Evolutionary conservation across 2,113 vertebrate genomes (phyloP), one percentile per base, ranked within the genome.

Genomic region (Plecturocebus donacophilus): DNA sequence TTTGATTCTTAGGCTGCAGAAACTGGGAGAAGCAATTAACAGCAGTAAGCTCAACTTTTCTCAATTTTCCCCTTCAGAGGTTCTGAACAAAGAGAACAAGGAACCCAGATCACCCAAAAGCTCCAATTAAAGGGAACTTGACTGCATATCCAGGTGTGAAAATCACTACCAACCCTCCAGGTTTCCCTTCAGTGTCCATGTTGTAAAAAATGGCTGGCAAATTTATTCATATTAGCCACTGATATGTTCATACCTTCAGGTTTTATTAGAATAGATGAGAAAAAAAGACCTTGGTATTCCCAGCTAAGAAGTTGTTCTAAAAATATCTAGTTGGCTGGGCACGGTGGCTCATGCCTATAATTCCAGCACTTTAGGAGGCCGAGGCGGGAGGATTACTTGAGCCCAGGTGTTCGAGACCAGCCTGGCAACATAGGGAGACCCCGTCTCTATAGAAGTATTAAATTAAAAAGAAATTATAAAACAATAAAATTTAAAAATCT

Each of bases 1-100:
- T 95, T 93, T 76, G 71, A 83, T 95, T 93, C 87, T 87, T 58
- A 61, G 83, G 42, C 73, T 92, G 68, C 23, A 85, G 83, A 90
- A 86, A 88, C 30, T 20, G 14, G 79, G 75, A 95, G 92, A 89
- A 68, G 87, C 45, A 86, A 91, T 21, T 82, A 49, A 88, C 21
- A 68, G 54, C 58, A 91, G n/a, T 42, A 92, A 84, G 54, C 52
- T 75, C 10, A 7, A 70, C 76, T 94, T 96, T 89, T 89, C 84
- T 95, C 64, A 85, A 81, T 42, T 40, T 90, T 90, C 27, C 47
- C 80, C 80, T 96, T 88, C 54, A 90, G 80, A 90, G 68, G 14
- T 92, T 91, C 35, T 92, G 90, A 93, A 75, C 45, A 73, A 86
- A 87, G 84, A 75, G 58, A 90, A 73, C 38, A 42, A 88, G 79